Evolutionary conservation across 2,113 vertebrate genomes (phyloP).

Genomic region (Tetraodon nigroviridis): DNA sequence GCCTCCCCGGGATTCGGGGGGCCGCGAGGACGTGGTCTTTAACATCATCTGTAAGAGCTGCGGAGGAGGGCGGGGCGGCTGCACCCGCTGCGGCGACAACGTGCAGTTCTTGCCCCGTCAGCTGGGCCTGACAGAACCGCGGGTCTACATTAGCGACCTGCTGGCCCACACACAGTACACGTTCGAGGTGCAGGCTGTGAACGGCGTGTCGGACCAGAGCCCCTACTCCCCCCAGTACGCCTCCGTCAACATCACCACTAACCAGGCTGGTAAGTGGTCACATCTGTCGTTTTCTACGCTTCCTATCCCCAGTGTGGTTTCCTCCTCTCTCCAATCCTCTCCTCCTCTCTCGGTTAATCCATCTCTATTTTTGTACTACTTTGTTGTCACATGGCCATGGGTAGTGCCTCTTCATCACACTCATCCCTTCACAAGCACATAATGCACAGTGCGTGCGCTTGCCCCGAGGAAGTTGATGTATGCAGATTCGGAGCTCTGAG

Average conservation of each 20-base stretch:
- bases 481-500: constrained; percentile 53
- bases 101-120: constrained; percentile 94
- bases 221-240: constrained; percentile 93
- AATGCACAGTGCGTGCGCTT: constrained; percentile 32
- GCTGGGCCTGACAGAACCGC: constrained; percentile 87
- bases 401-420: constrained; percentile 38
- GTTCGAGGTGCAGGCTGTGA: constrained; percentile 97
- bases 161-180: constrained; percentile 98
- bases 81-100: constrained; percentile 95
- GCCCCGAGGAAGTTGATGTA: constrained; percentile 40
- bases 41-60: constrained; percentile 99
- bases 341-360: background rate
- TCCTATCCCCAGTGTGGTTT: constrained; percentile 30
- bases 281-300: constrained; percentile 47
- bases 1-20: constrained; percentile 83
- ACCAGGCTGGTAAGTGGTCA: constrained; percentile 90
- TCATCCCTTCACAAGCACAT: constrained; percentile 38
- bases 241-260: constrained; percentile 97
- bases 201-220: constrained; percentile 96
- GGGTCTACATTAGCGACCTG: constrained; percentile 93
- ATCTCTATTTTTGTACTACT: constrained; percentile 15
- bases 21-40: constrained; percentile 92
- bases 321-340: constrained; percentile 8
- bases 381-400: background rate
- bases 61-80: constrained; percentile 83